phyloP scores from a whole-genome alignment of 2,113 vertebrate genomes.

The Hydropotes inermis region DNA sequence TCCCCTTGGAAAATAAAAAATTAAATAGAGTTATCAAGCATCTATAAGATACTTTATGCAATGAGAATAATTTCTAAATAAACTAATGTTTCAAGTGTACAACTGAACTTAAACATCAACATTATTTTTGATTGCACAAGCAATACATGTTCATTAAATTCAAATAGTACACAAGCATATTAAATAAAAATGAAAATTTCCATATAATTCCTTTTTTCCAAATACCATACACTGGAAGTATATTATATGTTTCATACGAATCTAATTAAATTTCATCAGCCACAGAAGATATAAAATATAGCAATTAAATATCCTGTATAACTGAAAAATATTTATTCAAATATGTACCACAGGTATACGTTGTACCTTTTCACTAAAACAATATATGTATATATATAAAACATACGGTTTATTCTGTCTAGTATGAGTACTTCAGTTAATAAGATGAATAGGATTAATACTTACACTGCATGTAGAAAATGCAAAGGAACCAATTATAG shows the following conservation, averaged over 20 bases:
- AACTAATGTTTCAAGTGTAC: background rate
- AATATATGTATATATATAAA: background rate
- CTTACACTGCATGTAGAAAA: constrained; percentile 41
- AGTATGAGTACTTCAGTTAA: constrained; percentile 26
- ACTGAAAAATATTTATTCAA: background rate
- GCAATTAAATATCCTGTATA: background rate
- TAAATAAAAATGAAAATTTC: background rate
- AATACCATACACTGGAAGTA: background rate
- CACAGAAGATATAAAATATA: background rate
- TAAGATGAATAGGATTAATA: constrained; percentile 26
- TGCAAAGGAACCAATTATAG: background rate
- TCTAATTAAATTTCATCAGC: background rate
- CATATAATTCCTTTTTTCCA: background rate
- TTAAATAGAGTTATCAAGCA: background rate
- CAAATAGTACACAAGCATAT: background rate
- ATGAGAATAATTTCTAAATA: background rate
- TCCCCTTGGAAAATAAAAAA: background rate
- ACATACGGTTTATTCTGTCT: background rate
- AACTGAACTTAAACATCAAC: background rate
- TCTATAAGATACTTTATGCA: background rate
- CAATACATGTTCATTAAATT: background rate
- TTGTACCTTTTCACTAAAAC: background rate
- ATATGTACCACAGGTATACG: background rate
- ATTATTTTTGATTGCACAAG: constrained; percentile 18
- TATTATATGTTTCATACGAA: background rate